Conservation (phyloP, 2,888 invertebrate genomes). For the Mactromeris polynyma region DNA sequence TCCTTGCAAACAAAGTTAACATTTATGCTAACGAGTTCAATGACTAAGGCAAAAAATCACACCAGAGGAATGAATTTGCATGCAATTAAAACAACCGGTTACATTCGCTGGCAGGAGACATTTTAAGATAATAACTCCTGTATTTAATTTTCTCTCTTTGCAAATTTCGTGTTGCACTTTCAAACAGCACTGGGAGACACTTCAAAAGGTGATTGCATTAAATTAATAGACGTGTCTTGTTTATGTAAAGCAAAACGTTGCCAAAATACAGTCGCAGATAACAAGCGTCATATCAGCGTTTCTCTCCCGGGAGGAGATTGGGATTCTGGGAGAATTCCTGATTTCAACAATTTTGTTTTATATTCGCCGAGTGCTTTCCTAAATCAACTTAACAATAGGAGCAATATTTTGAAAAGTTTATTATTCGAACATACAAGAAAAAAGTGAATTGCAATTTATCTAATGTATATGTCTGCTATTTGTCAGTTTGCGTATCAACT, state of each 20-base stretch:
- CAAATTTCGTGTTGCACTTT: not conserved
- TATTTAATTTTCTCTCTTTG: not conserved
- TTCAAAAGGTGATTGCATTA: not conserved
- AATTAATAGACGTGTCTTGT: not conserved
- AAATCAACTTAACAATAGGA: not conserved
- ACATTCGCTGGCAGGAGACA: not conserved
- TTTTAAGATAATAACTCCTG: not conserved
- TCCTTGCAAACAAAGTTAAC: too few species aligned
- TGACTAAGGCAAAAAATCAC: too few species aligned
- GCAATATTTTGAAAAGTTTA: not conserved
- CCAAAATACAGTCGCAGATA: not conserved
- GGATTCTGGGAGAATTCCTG: not conserved
- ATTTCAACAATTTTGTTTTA: not conserved
- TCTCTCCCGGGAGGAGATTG: not conserved
- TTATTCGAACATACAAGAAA: not conserved
- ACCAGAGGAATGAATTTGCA: too few species aligned
- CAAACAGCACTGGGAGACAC: not conserved
- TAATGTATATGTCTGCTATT: not conserved
- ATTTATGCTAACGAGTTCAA: too few species aligned
- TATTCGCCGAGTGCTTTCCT: not conserved
- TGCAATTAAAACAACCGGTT: too few species aligned
- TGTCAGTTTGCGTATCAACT: too few species aligned
- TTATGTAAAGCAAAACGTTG: not conserved
- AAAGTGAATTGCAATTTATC: not conserved
- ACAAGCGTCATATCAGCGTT: not conserved